These are phyloP conservation scores for Aurelia aurita complex sp. Pacific DNA, from an alignment of 30 jellyfish, hydroid and myxozoan species.

Conservation along the genomic window DNA sequence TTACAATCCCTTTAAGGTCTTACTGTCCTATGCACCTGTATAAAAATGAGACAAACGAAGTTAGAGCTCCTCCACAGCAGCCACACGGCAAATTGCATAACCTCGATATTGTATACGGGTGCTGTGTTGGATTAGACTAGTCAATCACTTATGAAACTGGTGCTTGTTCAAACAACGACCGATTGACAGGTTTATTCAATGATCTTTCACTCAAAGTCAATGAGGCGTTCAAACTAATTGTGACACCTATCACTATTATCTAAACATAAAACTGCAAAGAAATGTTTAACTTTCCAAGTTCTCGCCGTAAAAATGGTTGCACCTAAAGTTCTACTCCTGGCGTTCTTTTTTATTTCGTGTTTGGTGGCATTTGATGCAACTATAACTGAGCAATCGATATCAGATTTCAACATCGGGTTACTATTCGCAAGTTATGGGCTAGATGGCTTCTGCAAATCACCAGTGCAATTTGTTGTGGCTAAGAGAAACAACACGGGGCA, in stretches of 20 bases:
- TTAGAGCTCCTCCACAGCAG: too few species aligned
- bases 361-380: conserved; percentile 2
- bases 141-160: neutral
- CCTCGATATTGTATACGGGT: too few species aligned
- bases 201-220: conserved; percentile 7
- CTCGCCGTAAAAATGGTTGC: too few species aligned
- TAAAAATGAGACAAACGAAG: too few species aligned
- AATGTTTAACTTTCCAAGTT: too few species aligned
- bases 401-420: conserved; percentile 44
- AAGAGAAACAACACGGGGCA: conserved; percentile 23
- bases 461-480: conserved; percentile 61
- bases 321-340: too few species aligned
- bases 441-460: conserved; percentile 47
- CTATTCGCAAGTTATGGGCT: conserved; percentile 38
- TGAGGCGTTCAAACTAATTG: neutral
- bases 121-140: neutral
- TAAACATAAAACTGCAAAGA: too few species aligned
- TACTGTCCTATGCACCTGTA: too few species aligned
- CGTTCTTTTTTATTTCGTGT: too few species aligned
- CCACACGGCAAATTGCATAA: too few species aligned
- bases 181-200: neutral
- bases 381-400: conserved; percentile 5
- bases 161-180: neutral
- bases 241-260: neutral
- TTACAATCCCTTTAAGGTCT: too few species aligned